Evolutionary conservation across 1,140 invertebrate species (phyloP).

Genomic region (Paraescarpia echinospica): DNA sequence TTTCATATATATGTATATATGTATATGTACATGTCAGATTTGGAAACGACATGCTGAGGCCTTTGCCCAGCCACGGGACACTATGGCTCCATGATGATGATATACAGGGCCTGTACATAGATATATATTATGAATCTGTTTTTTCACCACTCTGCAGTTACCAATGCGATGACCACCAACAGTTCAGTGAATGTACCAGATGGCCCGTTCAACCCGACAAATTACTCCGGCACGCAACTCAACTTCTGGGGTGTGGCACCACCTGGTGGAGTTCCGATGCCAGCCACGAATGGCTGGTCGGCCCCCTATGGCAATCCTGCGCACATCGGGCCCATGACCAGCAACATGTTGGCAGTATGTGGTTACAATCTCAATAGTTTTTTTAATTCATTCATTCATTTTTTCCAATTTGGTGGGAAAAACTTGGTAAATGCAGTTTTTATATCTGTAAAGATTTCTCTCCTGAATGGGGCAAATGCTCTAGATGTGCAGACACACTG

Average conservation of each 20-base stretch:
- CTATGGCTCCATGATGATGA: too few species aligned
- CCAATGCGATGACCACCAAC: not conserved
- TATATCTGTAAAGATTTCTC: too few species aligned
- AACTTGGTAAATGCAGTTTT: too few species aligned
- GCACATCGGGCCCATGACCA: slow-evolving; percentile 29
- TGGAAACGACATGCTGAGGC: too few species aligned
- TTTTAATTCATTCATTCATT: not conserved
- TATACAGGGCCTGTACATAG: not conserved
- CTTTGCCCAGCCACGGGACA: too few species aligned
- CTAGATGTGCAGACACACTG: not conserved
- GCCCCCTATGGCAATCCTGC: not conserved
- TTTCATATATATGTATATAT: not conserved
- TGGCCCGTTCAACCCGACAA: slow-evolving; percentile 55
- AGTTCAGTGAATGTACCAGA: slow-evolving; percentile 31
- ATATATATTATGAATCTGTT: not conserved
- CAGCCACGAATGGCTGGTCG: slow-evolving; percentile 12
- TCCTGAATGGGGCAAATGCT: not conserved
- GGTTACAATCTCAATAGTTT: slow-evolving; percentile 11
- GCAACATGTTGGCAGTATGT: slow-evolving; percentile 21
- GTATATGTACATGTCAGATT: too few species aligned
- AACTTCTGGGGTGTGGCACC: slow-evolving; percentile 57
- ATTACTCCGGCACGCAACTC: slow-evolving; percentile 59
- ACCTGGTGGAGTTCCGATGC: slow-evolving; percentile 12
- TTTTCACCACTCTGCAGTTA: not conserved
- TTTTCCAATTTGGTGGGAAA: not conserved